Conservation (phyloP, 64 coral and sea anemone species). For the Montipora sp. region DNA sequence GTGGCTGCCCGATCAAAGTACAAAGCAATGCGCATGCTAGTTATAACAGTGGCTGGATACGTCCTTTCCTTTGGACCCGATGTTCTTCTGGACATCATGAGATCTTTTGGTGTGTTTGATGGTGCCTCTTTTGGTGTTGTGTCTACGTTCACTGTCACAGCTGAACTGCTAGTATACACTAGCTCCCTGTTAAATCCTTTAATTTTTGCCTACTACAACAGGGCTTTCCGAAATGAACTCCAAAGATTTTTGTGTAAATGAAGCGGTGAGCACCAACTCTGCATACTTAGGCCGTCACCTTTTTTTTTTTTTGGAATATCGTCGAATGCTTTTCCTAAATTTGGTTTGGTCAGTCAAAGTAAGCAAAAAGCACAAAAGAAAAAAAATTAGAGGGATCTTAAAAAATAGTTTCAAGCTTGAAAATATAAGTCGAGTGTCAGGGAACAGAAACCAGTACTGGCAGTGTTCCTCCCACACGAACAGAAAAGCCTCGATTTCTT, state of each 20-base stretch:
- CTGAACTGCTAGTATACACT: neutral
- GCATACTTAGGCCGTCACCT: no score
- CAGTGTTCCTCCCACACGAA: no score
- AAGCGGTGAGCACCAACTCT: no score
- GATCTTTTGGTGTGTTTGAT: conserved; percentile 10
- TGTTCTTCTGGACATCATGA: neutral
- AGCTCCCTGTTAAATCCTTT: conserved; percentile 40
- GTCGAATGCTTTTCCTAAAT: no score
- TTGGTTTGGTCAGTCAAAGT: no score
- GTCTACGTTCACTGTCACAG: neutral
- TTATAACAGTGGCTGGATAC: conserved; percentile 15
- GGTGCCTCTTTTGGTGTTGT: neutral
- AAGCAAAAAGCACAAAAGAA: no score
- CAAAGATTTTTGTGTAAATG: neutral
- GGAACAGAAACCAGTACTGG: no score
- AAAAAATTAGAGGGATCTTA: no score
- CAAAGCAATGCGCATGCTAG: conserved; percentile 56
- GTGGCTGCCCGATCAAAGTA: neutral
- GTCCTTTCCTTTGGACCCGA: neutral
- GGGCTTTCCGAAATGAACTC: conserved; percentile 30
- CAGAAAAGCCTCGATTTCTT: no score
- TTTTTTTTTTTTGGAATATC: no score
- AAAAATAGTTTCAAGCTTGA: no score
- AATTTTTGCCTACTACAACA: conserved; percentile 65
- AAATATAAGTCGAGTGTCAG: no score